Base-by-base conservation (phyloP, 2,113 vertebrate genomes). In the Opisthocomus hoazin region DNA sequence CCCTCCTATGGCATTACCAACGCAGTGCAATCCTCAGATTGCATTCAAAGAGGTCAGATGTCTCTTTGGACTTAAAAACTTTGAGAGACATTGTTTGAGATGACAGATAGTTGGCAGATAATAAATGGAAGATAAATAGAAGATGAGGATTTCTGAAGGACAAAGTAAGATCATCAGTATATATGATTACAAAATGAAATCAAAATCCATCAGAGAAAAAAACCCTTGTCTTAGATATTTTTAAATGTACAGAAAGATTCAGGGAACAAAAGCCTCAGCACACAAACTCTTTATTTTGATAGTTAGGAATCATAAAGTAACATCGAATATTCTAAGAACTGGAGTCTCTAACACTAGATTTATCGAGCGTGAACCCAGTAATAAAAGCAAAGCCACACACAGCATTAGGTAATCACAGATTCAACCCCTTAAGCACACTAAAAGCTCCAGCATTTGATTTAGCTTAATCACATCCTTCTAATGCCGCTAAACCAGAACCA, bases 371-470 rank as follows among this genome's bases (percentile, higher is more conserved):
- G 57, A 92, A 70, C 32, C 32, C 79, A 87, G n/a, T 45, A 77
- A 71, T 65, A 90, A 97, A 90, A 94, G 41, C 15, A 93, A 92
- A 96, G 77, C 92, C 73, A 95, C 46, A 79, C 89, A 95, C 84
- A 96, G 76, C 77, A 94, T 89, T 93, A 95, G 77, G 73, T 84
- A 89, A 89, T 68, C 76, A 70, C 81, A 84, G 93, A 95, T 75
- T 92, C 74, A 65, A 90, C 56, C 53, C 76, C 61, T 91, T 65
- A 65, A 92, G 93, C 56, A 78, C 26, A 77, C 65, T 50, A 71
- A 92, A 89, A 64, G 78, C 87, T 84, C 66, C 84, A 85, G 84
- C 76, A 71, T 74, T 57, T 57, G 58, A 65, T 70, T 87, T 13
- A 73, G 66, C 87, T 94, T 96, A 88, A 68, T 54, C 82, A 64